Conservation (phyloP, 2,113 vertebrate genomes). For the Austrofundulus limnaeus region DNA sequence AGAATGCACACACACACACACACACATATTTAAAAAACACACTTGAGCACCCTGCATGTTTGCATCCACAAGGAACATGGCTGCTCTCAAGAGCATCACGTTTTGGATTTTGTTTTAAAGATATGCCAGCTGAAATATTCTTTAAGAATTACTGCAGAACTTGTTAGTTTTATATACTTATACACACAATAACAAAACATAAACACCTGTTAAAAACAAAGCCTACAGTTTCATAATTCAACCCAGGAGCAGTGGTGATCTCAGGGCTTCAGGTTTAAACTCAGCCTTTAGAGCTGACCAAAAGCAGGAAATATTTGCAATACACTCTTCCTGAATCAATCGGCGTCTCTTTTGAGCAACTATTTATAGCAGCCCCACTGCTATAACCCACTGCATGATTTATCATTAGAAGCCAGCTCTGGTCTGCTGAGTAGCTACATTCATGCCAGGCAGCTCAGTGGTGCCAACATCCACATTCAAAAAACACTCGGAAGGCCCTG, state of each 20-base stretch:
- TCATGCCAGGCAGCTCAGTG: slow-evolving; percentile 56
- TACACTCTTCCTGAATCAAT: slow-evolving; percentile 48
- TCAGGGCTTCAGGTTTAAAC: slow-evolving; percentile 15
- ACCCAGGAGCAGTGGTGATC: slow-evolving; percentile 8
- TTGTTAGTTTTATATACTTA: neutral
- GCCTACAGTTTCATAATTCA: slow-evolving; percentile 1
- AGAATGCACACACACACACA: slow-evolving; percentile 57
- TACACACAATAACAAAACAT: no score
- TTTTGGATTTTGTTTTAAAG: slow-evolving; percentile 5
- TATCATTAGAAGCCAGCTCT: slow-evolving; percentile 68
- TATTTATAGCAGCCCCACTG: slow-evolving; percentile 66
- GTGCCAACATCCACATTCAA: slow-evolving; percentile 68
- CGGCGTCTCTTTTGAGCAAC: slow-evolving; percentile 39
- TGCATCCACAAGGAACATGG: slow-evolving; percentile 33
- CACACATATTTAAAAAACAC: slow-evolving; percentile 28
- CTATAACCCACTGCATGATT: slow-evolving; percentile 71
- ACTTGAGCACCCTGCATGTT: slow-evolving; percentile 39
- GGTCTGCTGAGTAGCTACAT: slow-evolving; percentile 71
- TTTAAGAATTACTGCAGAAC: neutral
- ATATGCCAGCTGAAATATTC: neutral
- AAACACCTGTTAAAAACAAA: neutral
- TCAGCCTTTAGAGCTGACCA: slow-evolving; percentile 38
- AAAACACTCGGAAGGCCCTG: slow-evolving; percentile 30
- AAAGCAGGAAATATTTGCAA: slow-evolving; percentile 40
- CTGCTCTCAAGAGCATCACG: slow-evolving; percentile 27